Conservation (phyloP, 2,888 invertebrate species). For the Hydropsyche betteni region DNA sequence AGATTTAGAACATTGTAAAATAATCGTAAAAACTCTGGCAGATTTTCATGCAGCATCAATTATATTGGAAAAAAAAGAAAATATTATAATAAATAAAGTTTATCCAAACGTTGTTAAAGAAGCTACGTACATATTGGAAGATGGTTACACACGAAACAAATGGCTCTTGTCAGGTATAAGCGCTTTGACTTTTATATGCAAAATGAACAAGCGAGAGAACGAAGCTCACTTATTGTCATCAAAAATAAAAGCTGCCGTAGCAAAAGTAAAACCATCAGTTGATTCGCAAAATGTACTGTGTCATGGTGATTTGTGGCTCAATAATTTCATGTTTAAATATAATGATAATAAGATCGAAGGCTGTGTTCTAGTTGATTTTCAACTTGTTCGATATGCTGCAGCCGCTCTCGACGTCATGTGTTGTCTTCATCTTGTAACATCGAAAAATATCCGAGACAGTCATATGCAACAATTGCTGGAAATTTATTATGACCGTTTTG, state of each 20-base stretch:
- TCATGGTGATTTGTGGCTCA: slow-evolving; percentile 72
- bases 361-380: slow-evolving; percentile 75
- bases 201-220: slow-evolving; percentile 54
- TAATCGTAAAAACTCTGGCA: slow-evolving; percentile 62
- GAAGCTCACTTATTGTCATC: slow-evolving; percentile 53
- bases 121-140: slow-evolving; percentile 53
- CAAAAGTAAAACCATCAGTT: slow-evolving; percentile 56
- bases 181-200: slow-evolving; percentile 58
- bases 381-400: slow-evolving; percentile 72
- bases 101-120: slow-evolving; percentile 54
- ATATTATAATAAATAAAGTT: slow-evolving; percentile 40
- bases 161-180: slow-evolving; percentile 60
- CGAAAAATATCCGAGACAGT: slow-evolving; percentile 62
- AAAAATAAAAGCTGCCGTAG: slow-evolving; percentile 57
- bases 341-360: slow-evolving; percentile 61
- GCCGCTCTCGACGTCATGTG: slow-evolving; percentile 72
- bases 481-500: slow-evolving; percentile 67
- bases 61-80: slow-evolving; percentile 62
- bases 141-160: slow-evolving; percentile 57
- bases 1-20: slow-evolving; percentile 62
- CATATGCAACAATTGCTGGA: slow-evolving; percentile 64
- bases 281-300: slow-evolving; percentile 65
- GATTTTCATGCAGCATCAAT: slow-evolving; percentile 66
- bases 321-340: slow-evolving; percentile 70
- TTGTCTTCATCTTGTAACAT: slow-evolving; percentile 66